Evolutionary conservation across 1,140 invertebrate species (phyloP).

Genomic region (Caerostris extrusa): DNA sequence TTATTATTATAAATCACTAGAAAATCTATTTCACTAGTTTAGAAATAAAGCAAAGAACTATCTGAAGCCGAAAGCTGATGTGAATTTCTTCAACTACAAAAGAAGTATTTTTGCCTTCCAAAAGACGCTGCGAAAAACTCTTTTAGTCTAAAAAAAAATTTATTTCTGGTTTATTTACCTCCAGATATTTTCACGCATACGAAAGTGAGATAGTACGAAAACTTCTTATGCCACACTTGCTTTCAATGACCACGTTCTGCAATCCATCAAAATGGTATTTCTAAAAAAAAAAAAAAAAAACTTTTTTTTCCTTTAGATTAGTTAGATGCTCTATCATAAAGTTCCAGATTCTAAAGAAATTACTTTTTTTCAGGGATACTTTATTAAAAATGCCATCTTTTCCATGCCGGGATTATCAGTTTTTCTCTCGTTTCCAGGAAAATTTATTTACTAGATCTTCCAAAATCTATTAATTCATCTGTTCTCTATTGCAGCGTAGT

Average conservation of each 20-base stretch:
- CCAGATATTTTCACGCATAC: not conserved
- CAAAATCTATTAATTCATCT: no score
- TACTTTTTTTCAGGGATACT: conserved; percentile 20
- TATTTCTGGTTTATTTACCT: not conserved
- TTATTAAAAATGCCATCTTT: conserved; percentile 33
- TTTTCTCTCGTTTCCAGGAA: not conserved
- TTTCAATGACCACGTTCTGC: conserved; percentile 1
- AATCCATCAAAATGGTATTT: conserved; percentile 16
- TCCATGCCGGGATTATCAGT: not conserved
- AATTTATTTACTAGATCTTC: not conserved
- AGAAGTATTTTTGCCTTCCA: no score
- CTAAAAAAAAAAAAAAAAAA: not conserved
- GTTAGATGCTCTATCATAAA: conserved; percentile 4
- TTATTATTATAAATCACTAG: no score
- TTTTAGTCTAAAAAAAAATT: not conserved
- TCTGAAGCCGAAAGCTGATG: no score
- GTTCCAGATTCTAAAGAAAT: not conserved
- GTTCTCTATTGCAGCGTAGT: no score
- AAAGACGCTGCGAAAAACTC: no score
- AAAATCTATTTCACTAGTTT: no score
- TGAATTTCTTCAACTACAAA: no score
- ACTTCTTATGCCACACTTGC: not conserved
- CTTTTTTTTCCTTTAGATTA: not conserved
- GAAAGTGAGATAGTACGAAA: not conserved
- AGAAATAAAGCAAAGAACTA: no score